These are phyloP conservation scores for Chaunax sp. DNA, from an alignment of 2,797 vertebrate species.

Conservation along the genomic window DNA sequence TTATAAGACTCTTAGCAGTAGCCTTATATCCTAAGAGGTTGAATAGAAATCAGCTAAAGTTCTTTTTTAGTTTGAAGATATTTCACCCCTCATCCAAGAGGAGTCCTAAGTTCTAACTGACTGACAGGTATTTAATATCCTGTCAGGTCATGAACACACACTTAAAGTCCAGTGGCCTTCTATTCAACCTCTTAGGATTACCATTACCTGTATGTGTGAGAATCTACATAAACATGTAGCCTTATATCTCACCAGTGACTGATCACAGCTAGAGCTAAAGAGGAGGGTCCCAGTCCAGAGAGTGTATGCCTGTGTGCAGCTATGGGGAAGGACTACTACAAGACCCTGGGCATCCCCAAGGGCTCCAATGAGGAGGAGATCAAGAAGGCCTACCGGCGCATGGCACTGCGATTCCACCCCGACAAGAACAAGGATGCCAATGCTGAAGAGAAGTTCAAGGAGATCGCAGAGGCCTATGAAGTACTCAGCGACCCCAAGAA, in stretches of 20 bases:
- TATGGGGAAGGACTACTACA: slow-evolving; percentile 99
- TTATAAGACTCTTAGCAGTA: slow-evolving; percentile 33
- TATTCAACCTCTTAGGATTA: no score
- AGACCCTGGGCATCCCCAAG: slow-evolving; percentile 93
- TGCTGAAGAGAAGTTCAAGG: slow-evolving; percentile 97
- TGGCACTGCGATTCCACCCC: slow-evolving; percentile 97
- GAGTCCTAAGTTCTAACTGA: no score
- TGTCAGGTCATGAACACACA: no score
- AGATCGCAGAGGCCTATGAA: slow-evolving; percentile 97
- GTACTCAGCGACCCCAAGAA: slow-evolving; percentile 99
- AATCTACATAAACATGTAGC: background rate
- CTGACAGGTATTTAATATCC: no score
- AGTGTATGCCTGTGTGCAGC: slow-evolving; percentile 60
- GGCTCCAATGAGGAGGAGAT: slow-evolving; percentile 97
- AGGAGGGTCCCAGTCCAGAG: slow-evolving; percentile 39
- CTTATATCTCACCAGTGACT: slow-evolving; percentile 58
- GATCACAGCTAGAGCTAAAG: slow-evolving; percentile 54
- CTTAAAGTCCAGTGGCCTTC: background rate
- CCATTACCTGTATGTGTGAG: no score
- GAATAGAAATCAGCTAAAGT: no score
- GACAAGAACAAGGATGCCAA: slow-evolving; percentile 98
- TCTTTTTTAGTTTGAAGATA: no score
- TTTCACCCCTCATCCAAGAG: no score
- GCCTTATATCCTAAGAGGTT: background rate
- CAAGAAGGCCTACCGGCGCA: slow-evolving; percentile 97